A percentile compares a stretch with the other conserved stretches of the same genome.
Conservation (phyloP, 2,113 vertebrate species). For the Machaerirhynchus nigripectus region DNA sequence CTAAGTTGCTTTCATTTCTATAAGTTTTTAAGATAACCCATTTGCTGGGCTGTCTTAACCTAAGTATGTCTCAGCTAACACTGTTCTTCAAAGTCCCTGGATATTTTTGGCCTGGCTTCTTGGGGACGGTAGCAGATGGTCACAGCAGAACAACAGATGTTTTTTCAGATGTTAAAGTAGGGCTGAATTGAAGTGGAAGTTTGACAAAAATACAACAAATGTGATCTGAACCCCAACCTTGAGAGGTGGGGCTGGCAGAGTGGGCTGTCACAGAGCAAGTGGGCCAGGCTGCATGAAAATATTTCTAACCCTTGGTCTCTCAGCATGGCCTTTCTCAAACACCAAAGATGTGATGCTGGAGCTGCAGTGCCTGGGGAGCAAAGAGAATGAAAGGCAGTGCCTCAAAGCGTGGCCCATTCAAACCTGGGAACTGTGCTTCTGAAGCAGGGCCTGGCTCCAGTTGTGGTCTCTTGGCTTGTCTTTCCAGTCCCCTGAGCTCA, state of each 20-base stretch:
- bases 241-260: neutral
- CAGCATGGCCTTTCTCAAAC: neutral
- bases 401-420: neutral
- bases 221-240: neutral
- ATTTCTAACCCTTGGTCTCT: neutral
- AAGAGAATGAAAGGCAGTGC: neutral
- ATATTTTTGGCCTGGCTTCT: neutral
- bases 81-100: neutral
- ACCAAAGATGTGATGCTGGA: neutral
- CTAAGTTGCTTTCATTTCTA: neutral
- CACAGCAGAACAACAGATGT: neutral
- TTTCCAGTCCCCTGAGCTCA: neutral
- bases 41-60: neutral
- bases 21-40: neutral
- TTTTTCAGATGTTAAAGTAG: neutral
- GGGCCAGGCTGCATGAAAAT: neutral
- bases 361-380: neutral
- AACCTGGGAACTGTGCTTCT: neutral
- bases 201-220: neutral
- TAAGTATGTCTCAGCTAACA: neutral
- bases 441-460: neutral
- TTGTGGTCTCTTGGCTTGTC: neutral
- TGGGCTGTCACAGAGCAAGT: neutral
- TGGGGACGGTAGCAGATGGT: neutral
- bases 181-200: neutral